These are phyloP conservation scores for Mayetiola destructor DNA, from an alignment of 2,888 invertebrate species.

Conservation along the genomic window DNA sequence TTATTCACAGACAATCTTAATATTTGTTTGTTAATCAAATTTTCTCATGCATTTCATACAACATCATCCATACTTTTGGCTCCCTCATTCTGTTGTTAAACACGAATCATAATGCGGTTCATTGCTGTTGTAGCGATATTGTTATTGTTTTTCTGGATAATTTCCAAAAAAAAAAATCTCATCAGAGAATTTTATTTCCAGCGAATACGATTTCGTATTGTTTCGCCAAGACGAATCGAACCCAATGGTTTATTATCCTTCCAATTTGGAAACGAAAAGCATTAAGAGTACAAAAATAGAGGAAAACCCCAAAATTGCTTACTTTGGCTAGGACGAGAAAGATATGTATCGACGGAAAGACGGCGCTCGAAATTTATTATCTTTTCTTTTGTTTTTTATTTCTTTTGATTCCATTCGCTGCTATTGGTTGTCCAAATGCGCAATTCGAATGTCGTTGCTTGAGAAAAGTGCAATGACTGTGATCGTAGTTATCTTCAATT, in stretches of 20 bases:
- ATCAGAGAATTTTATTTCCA: background rate
- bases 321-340: too few species aligned
- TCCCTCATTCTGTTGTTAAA: too few species aligned
- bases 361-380: background rate
- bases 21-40: too few species aligned
- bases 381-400: background rate
- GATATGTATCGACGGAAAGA: slow-evolving; percentile 11
- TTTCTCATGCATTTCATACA: too few species aligned
- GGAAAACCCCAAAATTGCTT: background rate
- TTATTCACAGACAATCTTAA: too few species aligned
- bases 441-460: too few species aligned
- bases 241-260: slow-evolving; percentile 6
- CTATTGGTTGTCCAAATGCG: slow-evolving; percentile 2
- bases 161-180: slow-evolving; percentile 3
- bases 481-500: background rate
- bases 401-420: background rate
- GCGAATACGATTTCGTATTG: background rate
- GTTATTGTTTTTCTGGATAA: background rate
- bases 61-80: too few species aligned
- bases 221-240: background rate
- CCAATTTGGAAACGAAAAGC: background rate
- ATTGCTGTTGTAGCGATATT: background rate
- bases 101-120: too few species aligned
- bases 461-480: slow-evolving; percentile 10
- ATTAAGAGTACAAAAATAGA: background rate